Evolutionary conservation across 2,888 invertebrate genomes (phyloP), one percentile per base, ranked within the genome.

Genomic region (Elaeidobius kamerunicus): DNA sequence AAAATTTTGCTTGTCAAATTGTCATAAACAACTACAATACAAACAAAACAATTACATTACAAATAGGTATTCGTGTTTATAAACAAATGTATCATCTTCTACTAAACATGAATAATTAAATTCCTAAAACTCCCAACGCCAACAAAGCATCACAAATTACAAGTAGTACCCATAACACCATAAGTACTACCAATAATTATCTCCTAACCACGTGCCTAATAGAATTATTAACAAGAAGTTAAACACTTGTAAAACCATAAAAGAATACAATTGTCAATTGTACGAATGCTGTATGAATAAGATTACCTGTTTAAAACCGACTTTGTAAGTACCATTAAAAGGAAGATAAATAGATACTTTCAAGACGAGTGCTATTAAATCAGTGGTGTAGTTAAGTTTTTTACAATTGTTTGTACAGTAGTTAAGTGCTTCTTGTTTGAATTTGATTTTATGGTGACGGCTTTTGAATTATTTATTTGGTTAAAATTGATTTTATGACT

Each of bases 211-310:
- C 56, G 53, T 38, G 53, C 53, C 53, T 53, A 56, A 56, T 52
- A 53, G 53, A 56, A 50, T 50, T 56, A 56, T 56, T 56, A 56
- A 56, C 56, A 46, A 53, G 56, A 53, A 53, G 49, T 56, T 56
- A 56, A 56, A 53, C 56, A 56, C 53, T 50, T 56, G 56, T 53
- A 50, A 43, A 50, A 19, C 56, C 53, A 53, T 56, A 53, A 56
- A 56, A 56, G 56, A 50, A 52, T 56, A 51, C 56, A 53, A 56
- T 56, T 56, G 56, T 56, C 56, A 56, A 56, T 56, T 56, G 56
- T 56, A 53, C 35, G 46, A 49, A 30, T 49, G 45, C 40, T 49
- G 56, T 48, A 56, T 56, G 56, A 56, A 56, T 56, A 53, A 56
- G 38, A 45, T 50, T 46, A 43, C 36, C 56, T 53, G 50, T 56